Percentiles rank a stretch among this genome's conserved stretches.
These are phyloP conservation scores for Drosophila kuntzei DNA, from an alignment of 2,888 invertebrate species.

Conservation along the genomic window DNA sequence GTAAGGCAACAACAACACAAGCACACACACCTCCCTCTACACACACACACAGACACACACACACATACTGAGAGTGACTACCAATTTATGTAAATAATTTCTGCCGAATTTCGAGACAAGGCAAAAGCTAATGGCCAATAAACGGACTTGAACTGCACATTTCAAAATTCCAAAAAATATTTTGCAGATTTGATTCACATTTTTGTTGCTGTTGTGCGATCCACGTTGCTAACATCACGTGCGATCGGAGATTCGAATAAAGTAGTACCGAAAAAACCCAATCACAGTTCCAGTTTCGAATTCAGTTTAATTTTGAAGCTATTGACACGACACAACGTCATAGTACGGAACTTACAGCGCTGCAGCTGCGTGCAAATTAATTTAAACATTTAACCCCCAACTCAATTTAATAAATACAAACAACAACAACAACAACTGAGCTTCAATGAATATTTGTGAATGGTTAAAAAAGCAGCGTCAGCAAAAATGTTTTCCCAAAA, in stretches of 20 bases:
- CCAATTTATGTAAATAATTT: constrained; percentile 45
- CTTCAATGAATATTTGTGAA: constrained; percentile 65
- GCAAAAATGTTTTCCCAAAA: constrained; percentile 48
- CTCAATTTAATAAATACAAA: constrained; percentile 25
- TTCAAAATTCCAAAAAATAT: constrained; percentile 36
- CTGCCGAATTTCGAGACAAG: constrained; percentile 50
- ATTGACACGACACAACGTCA: constrained; percentile 39
- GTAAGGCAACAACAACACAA: constrained; percentile 6
- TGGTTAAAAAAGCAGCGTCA: constrained; percentile 55
- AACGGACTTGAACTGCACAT: constrained; percentile 72
- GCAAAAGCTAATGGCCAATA: constrained; percentile 56
- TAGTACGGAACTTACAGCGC: constrained; percentile 43
- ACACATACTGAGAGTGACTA: constrained; percentile 7
- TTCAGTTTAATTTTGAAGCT: constrained; percentile 15
- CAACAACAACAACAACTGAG: constrained; percentile 16
- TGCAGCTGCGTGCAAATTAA: constrained; percentile 65
- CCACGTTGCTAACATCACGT: constrained; percentile 68
- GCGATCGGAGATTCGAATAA: constrained; percentile 22
- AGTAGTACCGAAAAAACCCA: constrained; percentile 36
- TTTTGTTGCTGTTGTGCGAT: constrained; percentile 11
- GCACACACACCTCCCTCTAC: constrained; percentile 1
- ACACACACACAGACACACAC: not conserved
- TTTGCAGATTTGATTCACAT: constrained; percentile 11
- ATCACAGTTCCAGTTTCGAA: constrained; percentile 24
- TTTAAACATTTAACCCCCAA: constrained; percentile 47